Base-by-base conservation (phyloP, 2,888 invertebrate genomes). In the Dynastes hyllus region DNA sequence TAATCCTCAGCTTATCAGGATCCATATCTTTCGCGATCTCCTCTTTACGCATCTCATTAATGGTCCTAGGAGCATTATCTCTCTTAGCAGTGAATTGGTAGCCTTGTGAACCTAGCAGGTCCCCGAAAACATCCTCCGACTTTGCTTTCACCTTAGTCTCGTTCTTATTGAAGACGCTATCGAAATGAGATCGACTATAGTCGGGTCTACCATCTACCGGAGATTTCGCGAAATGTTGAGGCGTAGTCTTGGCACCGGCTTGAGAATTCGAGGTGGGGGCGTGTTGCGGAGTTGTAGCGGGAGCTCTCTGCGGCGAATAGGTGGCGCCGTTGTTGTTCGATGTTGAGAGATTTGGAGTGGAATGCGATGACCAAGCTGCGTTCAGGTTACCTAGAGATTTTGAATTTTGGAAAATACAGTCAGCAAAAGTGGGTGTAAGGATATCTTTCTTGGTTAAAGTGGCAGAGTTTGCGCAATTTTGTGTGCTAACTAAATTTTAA, bases 11-110 rank as follows among this genome's bases (percentile, higher is more conserved):
- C 88, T 95, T 95, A 82, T 97, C 97, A 0, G 98, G 98, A 90
- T 98, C 98, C 95, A 96, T 97, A 78, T 95, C 95, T 84, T 92
- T 94, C 0, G 93, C 94, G 86, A 96, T 90, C 84, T 96, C 96
- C 81, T 94, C 96, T 86, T 97, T 97, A 37, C 97, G 91, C 97
- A 98, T 97, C 81, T 95, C 96, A 87, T 97, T 98, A 85, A 98
- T 97, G 1, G 97, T 97, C 83, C 93, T 92, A 0, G 97, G 97
- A 1, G 95, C 95, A 58, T 93, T 91, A 80, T 94, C 93, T 80
- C 91, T 92, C 84, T 94, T 95, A 67, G 93, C 93, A 5, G 92
- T 90, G 89, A 97, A 96, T 81, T 94, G 94, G 86, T 97, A 97
- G 0, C 96, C 96, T 87, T 97, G 97, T 83, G 95, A 95, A 13